Conservation (phyloP, 1,140 invertebrate species). For the Mya arenaria region DNA sequence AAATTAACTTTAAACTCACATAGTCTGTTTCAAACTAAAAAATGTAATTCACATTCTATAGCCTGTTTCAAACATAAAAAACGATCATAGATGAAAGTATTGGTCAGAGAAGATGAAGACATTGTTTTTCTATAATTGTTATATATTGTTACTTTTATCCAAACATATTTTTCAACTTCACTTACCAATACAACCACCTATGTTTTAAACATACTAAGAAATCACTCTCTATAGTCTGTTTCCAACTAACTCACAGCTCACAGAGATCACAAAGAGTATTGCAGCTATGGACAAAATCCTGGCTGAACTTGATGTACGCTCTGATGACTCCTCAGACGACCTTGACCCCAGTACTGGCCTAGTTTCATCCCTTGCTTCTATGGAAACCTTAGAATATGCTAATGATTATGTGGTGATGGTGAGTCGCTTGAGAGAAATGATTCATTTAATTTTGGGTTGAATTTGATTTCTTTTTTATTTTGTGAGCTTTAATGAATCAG, state of each 20-base stretch:
- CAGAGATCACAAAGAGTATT: conserved; percentile 42
- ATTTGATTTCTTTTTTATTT: neutral
- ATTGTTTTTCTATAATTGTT: too few relatives aligned
- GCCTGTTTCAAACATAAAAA: too few relatives aligned
- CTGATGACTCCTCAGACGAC: conserved; percentile 9
- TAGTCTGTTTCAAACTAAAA: too few relatives aligned
- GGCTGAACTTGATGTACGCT: conserved; percentile 46
- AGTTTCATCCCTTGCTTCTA: conserved; percentile 1
- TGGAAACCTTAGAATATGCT: conserved; percentile 21
- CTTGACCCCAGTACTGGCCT: conserved; percentile 9
- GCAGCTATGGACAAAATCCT: conserved; percentile 58
- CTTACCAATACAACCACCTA: neutral
- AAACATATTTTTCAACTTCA: too few relatives aligned
- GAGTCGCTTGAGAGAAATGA: neutral
- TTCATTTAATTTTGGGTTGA: neutral
- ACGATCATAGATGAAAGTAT: too few relatives aligned
- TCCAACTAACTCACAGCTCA: conserved; percentile 54
- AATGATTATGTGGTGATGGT: conserved; percentile 34
- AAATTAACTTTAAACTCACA: too few relatives aligned
- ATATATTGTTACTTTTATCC: too few relatives aligned
- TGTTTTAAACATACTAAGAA: neutral
- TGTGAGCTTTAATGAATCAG: neutral
- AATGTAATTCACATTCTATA: too few relatives aligned
- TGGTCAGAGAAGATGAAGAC: too few relatives aligned
- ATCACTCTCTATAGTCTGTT: too few relatives aligned